Percentiles rank a stretch among this genome's conserved stretches.
Conservation (phyloP, 2,113 vertebrate genomes). For the Noctilio leporinus region DNA sequence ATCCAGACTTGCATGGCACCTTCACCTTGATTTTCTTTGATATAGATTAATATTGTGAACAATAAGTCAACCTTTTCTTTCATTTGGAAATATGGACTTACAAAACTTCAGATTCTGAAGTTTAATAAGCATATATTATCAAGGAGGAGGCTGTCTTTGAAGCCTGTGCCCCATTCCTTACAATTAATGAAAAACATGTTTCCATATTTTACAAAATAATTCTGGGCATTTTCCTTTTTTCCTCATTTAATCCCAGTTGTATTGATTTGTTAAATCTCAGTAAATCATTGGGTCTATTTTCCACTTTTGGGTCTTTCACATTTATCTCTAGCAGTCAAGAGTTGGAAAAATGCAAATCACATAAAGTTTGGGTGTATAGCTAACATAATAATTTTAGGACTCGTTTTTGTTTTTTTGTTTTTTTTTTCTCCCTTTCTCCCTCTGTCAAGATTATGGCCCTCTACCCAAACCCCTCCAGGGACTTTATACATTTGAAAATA, state of each 20-base stretch:
- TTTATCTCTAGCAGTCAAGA: background rate
- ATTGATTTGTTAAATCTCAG: background rate
- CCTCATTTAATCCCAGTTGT: background rate
- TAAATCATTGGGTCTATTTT: background rate
- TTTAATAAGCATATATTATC: background rate
- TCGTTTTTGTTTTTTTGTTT: too few species aligned
- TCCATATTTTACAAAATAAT: background rate
- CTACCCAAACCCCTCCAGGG: background rate
- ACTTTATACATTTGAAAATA: background rate
- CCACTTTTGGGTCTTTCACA: background rate
- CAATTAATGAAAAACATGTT: background rate
- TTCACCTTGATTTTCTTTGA: background rate
- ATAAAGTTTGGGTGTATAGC: background rate
- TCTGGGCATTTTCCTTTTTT: background rate
- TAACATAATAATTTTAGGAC: background rate
- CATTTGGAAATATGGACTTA: background rate
- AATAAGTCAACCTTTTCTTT: background rate
- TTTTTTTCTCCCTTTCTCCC: too few species aligned
- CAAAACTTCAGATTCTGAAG: background rate
- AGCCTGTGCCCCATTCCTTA: background rate
- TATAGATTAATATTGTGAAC: background rate
- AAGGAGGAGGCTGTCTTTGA: background rate
- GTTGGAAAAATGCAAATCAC: background rate
- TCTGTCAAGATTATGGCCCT: background rate
- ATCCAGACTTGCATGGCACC: too few species aligned